These are phyloP conservation scores for Drosophila acutilabella DNA, from an alignment of 2,888 invertebrate species.

Conservation along the genomic window DNA sequence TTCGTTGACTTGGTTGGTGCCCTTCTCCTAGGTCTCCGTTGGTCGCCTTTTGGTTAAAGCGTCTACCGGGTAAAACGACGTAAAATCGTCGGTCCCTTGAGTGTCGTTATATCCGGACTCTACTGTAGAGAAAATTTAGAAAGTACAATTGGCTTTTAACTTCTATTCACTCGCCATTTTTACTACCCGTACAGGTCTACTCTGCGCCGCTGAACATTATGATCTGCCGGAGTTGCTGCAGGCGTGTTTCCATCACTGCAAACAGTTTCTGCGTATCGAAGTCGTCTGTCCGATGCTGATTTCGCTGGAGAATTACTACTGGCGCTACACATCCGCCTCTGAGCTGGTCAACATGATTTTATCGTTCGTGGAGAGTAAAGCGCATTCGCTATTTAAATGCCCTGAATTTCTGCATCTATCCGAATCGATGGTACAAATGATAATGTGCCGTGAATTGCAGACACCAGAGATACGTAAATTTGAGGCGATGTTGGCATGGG, in stretches of 20 bases:
- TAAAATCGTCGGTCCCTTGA: no score
- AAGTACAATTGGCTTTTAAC: not conserved
- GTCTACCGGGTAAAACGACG: no score
- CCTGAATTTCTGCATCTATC: constrained; percentile 94
- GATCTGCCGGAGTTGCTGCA: constrained; percentile 96
- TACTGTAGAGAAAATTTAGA: no score
- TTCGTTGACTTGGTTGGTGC: no score
- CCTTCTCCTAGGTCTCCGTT: no score
- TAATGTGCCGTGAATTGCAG: constrained; percentile 95
- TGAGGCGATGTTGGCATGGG: constrained; percentile 97
- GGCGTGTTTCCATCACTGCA: constrained; percentile 97
- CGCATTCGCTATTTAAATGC: constrained; percentile 93
- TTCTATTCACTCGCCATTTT: not conserved
- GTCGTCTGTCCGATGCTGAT: constrained; percentile 97
- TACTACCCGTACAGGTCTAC: constrained; percentile 86
- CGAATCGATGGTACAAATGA: constrained; percentile 97
- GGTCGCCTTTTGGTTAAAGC: no score
- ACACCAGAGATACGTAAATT: constrained; percentile 96
- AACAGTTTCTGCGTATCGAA: constrained; percentile 96
- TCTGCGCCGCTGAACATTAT: constrained; percentile 97
- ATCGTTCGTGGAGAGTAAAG: constrained; percentile 94
- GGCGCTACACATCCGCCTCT: constrained; percentile 97
- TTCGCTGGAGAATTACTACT: constrained; percentile 96
- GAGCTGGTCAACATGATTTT: constrained; percentile 97
- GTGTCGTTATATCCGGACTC: no score